A percentile compares a stretch with the other conserved stretches of the same genome.
These are phyloP conservation scores for Malacoctenus gilli DNA, from an alignment of 2,797 vertebrate genomes.

Conservation along the genomic window DNA sequence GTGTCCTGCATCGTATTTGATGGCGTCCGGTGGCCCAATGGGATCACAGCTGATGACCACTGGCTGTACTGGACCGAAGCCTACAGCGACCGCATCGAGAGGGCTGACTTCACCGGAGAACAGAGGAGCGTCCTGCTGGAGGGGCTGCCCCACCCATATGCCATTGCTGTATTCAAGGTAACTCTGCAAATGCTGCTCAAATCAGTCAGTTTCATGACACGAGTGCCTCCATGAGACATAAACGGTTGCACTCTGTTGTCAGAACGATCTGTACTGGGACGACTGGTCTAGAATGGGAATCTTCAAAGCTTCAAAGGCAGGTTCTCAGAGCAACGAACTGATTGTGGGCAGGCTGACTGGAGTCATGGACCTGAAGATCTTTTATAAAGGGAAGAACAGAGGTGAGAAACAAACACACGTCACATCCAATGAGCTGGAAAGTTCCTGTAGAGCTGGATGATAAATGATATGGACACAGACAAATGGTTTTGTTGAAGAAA, in stretches of 20 bases:
- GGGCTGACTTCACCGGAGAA: slow-evolving; percentile 86
- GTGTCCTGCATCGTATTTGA: slow-evolving; percentile 86
- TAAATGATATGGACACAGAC: too few relatives aligned
- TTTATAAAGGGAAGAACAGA: slow-evolving; percentile 91
- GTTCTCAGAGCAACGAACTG: slow-evolving; percentile 84
- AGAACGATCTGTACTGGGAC: slow-evolving; percentile 99
- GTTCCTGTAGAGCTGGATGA: too few relatives aligned
- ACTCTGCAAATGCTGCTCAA: too few relatives aligned
- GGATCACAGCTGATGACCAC: slow-evolving; percentile 89
- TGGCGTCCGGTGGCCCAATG: slow-evolving; percentile 95
- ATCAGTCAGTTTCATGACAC: too few relatives aligned
- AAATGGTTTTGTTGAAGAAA: too few relatives aligned
- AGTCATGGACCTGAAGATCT: slow-evolving; percentile 98
- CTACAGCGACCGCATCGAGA: slow-evolving; percentile 95
- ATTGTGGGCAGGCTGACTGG: slow-evolving; percentile 91
- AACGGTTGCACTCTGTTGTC: slow-evolving; percentile 15
- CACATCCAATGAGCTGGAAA: too few relatives aligned
- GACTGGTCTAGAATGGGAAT: slow-evolving; percentile 98
- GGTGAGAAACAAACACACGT: slow-evolving; percentile 74
- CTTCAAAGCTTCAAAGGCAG: slow-evolving; percentile 92
- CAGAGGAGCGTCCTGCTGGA: slow-evolving; percentile 90
- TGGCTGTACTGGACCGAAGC: slow-evolving; percentile 99
- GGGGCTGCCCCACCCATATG: slow-evolving; percentile 95
- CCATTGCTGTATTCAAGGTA: slow-evolving; percentile 97
- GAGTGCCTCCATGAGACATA: too few relatives aligned